phyloP scores from a whole-genome alignment of 2,888 invertebrate species.

The Muscina levida region DNA sequence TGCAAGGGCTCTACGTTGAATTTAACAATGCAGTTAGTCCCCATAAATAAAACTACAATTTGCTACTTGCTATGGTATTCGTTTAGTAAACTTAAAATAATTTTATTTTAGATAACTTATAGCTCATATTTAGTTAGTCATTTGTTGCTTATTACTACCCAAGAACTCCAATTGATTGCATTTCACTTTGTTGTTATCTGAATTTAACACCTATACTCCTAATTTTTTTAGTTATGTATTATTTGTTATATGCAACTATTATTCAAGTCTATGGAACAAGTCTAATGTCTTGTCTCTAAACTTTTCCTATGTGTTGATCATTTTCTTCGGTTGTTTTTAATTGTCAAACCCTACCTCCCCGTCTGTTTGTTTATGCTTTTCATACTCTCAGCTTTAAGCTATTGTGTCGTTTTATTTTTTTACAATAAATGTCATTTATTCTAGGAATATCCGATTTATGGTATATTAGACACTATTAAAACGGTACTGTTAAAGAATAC shows the following conservation, averaged over 20 bases:
- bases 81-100: background rate
- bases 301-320: slow-evolving; percentile 18
- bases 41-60: background rate
- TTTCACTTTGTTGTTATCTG: slow-evolving; percentile 38
- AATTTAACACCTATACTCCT: background rate
- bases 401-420: slow-evolving; percentile 23
- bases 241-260: slow-evolving; percentile 2
- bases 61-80: slow-evolving; percentile 2
- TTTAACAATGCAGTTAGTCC: slow-evolving; percentile 20
- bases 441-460: slow-evolving; percentile 26
- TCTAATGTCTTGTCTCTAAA: background rate
- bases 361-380: slow-evolving; percentile 41
- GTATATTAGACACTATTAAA: slow-evolving; percentile 26
- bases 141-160: background rate
- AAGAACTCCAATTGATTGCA: slow-evolving; percentile 1
- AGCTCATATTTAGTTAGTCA: slow-evolving; percentile 17
- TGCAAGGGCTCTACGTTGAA: slow-evolving; percentile 5
- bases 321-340: background rate
- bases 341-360: background rate
- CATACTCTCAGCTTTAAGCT: slow-evolving; percentile 46
- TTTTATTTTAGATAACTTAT: background rate
- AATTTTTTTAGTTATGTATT: slow-evolving; percentile 40
- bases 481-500: slow-evolving; percentile 18
- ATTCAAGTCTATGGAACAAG: background rate
- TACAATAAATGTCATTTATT: slow-evolving; percentile 19